Base-by-base conservation (phyloP, 2,113 vertebrate genomes). In the Cavia porcellus region DNA sequence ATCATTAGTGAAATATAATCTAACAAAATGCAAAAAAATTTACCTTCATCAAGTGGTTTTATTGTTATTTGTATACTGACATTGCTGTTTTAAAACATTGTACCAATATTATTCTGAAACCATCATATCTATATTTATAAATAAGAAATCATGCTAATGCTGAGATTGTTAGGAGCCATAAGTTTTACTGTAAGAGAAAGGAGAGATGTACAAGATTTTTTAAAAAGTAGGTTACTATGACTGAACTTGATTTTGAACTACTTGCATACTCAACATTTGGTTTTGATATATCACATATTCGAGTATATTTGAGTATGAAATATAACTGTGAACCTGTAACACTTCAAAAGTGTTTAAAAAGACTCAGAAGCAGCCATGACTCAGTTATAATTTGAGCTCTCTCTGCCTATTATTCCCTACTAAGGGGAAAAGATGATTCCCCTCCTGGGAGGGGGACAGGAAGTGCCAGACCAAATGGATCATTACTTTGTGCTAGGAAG, bases 221-320 rank as follows among this genome's bases (percentile, higher is more conserved):
- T 24, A 81, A 50, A 89, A 84, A 62, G 11, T 52, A 70, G 14
- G 32, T 81, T 88, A 45, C 79, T 93, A 81, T 57, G n/a, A 84
- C 90, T 94, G 62, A 64, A 66, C 79, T 85, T 81, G 79, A 92
- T n/a, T 55, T 86, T 87, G 24, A 83, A 93, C 7, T 84, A 35
- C 64, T 82, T 87, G 42, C 70, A 68, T n/a, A 30, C 28, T 64
- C 9, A 8, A 80, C 74, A 92, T 89, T 80, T 89, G 86, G 95
- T 89, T 64, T 55, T 89, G 55, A 86, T 8, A 38, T 75, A n/a
- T 66, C 15, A 89, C 66, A 94, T 89, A 70, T 88, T 79, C 59
- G 25, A 70, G 68, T 75, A 87, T 45, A 85, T 62, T 77, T 77
- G 83, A 89, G 52, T 75, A 89, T 90, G 50, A 70, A 75, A 62